These are phyloP conservation scores for Mythimna loreyi DNA, from an alignment of 2,888 invertebrate genomes.

Conservation along the genomic window DNA sequence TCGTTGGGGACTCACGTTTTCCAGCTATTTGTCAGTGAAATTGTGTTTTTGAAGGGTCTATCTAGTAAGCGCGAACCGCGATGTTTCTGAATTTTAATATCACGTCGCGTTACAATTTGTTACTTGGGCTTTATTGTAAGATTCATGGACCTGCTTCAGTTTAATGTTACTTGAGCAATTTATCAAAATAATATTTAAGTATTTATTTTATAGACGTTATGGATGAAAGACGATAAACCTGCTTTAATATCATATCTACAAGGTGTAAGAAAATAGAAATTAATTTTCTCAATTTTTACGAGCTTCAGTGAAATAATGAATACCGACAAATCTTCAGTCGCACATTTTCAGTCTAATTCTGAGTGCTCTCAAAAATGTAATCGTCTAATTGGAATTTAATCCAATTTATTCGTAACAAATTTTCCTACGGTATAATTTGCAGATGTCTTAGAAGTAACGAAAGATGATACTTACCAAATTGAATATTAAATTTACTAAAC, in stretches of 20 bases:
- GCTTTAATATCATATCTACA: background rate
- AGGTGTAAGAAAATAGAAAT: conserved; percentile 8
- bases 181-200: background rate
- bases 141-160: conserved; percentile 25
- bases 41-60: conserved; percentile 60
- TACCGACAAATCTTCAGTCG: conserved; percentile 3
- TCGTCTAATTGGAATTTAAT: conserved; percentile 55
- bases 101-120: conserved; percentile 54
- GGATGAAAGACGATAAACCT: background rate
- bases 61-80: conserved; percentile 47
- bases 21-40: conserved; percentile 54
- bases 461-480: conserved; percentile 38
- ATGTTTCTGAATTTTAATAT: conserved; percentile 60
- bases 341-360: conserved; percentile 30
- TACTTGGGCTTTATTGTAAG: conserved; percentile 39
- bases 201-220: background rate
- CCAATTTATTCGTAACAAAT: conserved; percentile 36
- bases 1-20: conserved; percentile 49
- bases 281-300: conserved; percentile 12
- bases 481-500: conserved; percentile 23
- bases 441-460: conserved; percentile 45
- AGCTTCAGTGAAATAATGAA: conserved; percentile 5
- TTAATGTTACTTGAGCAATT: conserved; percentile 11
- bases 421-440: conserved; percentile 35
- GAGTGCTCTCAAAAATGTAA: conserved; percentile 46